A percentile compares a stretch with the other conserved stretches of the same genome.
Conservation (phyloP, 2,113 vertebrate genomes). For the Ciconia maguari region DNA sequence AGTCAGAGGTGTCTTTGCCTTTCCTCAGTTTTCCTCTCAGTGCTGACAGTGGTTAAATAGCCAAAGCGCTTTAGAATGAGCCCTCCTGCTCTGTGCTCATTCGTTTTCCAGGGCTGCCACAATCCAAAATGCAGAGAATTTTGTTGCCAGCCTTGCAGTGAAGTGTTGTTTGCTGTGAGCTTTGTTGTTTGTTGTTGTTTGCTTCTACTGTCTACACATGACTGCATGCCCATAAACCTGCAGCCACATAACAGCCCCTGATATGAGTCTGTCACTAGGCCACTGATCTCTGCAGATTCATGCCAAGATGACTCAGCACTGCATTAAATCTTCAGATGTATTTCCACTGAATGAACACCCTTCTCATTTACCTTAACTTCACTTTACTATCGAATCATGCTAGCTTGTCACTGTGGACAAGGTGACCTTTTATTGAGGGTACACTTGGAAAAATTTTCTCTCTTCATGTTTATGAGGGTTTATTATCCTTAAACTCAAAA, state of each 20-base stretch:
- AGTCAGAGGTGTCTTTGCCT: background rate
- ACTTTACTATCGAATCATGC: accelerated
- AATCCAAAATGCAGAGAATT: background rate
- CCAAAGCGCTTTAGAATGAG: background rate
- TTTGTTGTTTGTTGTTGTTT: no score
- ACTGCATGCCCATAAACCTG: background rate
- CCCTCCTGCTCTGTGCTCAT: background rate
- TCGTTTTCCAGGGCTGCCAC: background rate
- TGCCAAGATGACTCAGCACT: background rate
- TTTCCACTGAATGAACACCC: background rate
- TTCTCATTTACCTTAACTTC: background rate
- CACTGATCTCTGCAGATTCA: background rate
- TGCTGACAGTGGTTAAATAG: background rate
- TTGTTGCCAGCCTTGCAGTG: background rate
- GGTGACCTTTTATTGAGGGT: background rate
- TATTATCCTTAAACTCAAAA: background rate
- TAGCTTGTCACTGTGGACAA: background rate
- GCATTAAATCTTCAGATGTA: background rate
- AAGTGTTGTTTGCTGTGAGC: background rate
- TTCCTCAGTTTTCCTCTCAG: background rate
- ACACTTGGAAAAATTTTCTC: background rate
- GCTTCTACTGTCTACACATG: background rate
- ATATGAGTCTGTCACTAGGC: background rate
- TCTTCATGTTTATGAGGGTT: background rate
- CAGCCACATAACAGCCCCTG: background rate